These are phyloP conservation scores for Lepidurus apus DNA, from an alignment of 1,140 invertebrate species.

Conservation along the genomic window DNA sequence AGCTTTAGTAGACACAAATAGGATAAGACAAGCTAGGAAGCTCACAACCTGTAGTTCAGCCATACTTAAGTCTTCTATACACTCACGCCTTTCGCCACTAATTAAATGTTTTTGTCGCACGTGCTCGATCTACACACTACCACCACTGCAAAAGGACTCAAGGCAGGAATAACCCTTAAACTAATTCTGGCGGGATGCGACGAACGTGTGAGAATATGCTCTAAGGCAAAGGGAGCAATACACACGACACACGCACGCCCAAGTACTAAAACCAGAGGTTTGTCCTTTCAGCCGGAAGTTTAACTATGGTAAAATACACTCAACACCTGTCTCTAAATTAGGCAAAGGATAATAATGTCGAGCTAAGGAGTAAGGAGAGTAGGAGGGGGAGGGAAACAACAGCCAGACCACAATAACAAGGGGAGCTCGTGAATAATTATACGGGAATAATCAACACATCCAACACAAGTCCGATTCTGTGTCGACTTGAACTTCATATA, in stretches of 20 bases:
- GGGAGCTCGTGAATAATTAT: not conserved
- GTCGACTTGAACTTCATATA: not conserved
- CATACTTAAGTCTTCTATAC: not conserved
- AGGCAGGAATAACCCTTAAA: not conserved
- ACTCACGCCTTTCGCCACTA: not conserved
- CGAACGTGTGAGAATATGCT: not conserved
- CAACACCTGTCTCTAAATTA: slow-evolving; percentile 16
- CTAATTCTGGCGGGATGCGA: not conserved
- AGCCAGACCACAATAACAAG: not conserved
- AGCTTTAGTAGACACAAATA: not conserved
- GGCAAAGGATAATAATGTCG: slow-evolving; percentile 3
- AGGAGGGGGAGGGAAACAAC: not conserved
- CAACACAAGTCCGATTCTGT: not conserved
- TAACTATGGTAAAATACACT: slow-evolving; percentile 22
- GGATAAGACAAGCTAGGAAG: not conserved
- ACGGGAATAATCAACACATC: not conserved
- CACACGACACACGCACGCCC: not conserved
- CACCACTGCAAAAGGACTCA: not conserved
- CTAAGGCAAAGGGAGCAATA: not conserved
- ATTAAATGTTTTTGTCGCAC: not conserved
- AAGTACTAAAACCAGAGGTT: not conserved
- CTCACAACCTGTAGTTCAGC: not conserved
- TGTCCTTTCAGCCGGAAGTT: slow-evolving; percentile 6
- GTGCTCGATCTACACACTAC: not conserved
- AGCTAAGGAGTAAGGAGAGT: not conserved